phyloP scores from a whole-genome alignment of 2,888 invertebrate genomes.

The Carcina quercana region DNA sequence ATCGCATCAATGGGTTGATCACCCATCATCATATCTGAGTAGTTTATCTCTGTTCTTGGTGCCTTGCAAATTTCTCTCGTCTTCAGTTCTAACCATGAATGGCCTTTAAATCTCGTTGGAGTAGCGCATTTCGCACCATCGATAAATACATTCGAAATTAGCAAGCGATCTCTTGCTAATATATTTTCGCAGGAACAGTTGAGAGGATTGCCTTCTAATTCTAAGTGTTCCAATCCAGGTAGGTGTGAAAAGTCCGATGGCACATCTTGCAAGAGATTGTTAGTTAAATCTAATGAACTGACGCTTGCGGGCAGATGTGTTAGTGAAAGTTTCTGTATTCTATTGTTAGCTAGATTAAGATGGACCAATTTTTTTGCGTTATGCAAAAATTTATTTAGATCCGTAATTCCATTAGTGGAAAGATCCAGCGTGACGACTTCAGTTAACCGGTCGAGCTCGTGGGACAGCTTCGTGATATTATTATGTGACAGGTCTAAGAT shows the following conservation, averaged over 20 bases:
- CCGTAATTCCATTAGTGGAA: constrained; percentile 75
- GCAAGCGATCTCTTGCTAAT: constrained; percentile 75
- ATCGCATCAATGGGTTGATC: constrained; percentile 72
- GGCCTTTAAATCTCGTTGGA: constrained; percentile 66
- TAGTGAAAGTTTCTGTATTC: constrained; percentile 67
- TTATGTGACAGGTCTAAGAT: constrained; percentile 78
- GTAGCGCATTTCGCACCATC: constrained; percentile 72
- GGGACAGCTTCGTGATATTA: constrained; percentile 71
- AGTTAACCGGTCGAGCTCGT: constrained; percentile 73
- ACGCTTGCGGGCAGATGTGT: constrained; percentile 73
- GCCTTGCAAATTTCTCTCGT: constrained; percentile 69
- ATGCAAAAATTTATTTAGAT: constrained; percentile 72
- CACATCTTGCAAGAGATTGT: constrained; percentile 75
- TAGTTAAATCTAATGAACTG: constrained; percentile 76
- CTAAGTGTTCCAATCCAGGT: constrained; percentile 74
- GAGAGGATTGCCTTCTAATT: constrained; percentile 80
- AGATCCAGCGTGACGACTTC: constrained; percentile 78
- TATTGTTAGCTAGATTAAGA: constrained; percentile 76
- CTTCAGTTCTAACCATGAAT: constrained; percentile 74
- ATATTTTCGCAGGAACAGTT: constrained; percentile 82
- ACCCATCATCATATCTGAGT: constrained; percentile 77
- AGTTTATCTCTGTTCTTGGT: constrained; percentile 39
- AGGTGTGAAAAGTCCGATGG: constrained; percentile 74
- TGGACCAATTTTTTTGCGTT: constrained; percentile 75
- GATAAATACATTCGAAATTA: constrained; percentile 68